Evolutionary conservation across 2,113 vertebrate genomes (phyloP).

Genomic region (Tragulus kanchil): DNA sequence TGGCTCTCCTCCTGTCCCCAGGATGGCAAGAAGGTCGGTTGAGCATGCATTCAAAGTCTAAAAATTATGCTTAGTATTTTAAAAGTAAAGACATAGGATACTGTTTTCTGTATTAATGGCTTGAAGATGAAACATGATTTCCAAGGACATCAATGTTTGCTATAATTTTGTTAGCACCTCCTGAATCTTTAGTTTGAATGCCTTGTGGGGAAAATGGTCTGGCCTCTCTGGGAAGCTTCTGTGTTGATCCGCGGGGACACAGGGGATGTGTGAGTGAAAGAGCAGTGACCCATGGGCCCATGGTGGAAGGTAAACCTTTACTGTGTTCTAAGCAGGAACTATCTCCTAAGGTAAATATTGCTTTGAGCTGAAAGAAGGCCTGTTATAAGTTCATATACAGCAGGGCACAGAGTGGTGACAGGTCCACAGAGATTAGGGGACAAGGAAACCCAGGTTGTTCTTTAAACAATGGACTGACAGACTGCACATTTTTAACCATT

Average conservation of each 20-base stretch:
- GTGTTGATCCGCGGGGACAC: neutral
- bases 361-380: conserved; percentile 37
- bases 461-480: conserved; percentile 77
- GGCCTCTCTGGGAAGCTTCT: neutral
- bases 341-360: conserved; percentile 61
- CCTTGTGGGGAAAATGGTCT: neutral
- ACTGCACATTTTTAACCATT: conserved; percentile 71
- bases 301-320: neutral
- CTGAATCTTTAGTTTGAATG: neutral
- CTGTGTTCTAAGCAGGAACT: conserved; percentile 56
- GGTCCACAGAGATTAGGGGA: neutral
- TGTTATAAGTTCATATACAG: conserved; percentile 4
- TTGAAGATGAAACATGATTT: neutral
- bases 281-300: neutral
- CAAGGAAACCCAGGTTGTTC: conserved; percentile 49
- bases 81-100: neutral
- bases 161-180: neutral
- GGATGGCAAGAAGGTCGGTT: neutral
- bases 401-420: conserved; percentile 35
- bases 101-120: conserved; percentile 23
- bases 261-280: conserved; percentile 3
- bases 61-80: neutral
- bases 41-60: too few species aligned
- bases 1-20: neutral
- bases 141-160: neutral